A percentile compares a stretch with the other conserved stretches of the same genome.
These are phyloP conservation scores for Trachymyrmex cornetzi DNA, from an alignment of 1,140 invertebrate genomes.

Conservation along the genomic window DNA sequence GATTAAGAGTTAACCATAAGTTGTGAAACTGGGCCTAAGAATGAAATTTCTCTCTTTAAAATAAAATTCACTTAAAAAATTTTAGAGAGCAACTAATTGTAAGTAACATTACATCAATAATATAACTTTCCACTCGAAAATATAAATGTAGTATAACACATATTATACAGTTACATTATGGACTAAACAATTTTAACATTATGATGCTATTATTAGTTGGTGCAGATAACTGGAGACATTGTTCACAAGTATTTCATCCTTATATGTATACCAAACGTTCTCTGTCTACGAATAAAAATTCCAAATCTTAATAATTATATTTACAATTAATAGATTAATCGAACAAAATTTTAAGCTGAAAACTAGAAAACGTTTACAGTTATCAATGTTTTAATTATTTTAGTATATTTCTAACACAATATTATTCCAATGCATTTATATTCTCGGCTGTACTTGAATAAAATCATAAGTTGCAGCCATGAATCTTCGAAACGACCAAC, in stretches of 20 bases:
- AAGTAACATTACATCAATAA: no score
- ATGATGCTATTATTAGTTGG: no score
- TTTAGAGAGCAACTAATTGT: no score
- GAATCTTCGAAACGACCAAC: constrained; percentile 50
- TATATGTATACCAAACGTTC: background rate
- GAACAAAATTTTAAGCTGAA: background rate
- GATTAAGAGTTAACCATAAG: no score
- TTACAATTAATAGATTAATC: background rate
- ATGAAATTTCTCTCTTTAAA: no score
- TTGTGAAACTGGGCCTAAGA: no score
- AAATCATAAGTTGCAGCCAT: constrained; percentile 44
- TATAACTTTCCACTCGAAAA: no score
- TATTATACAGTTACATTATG: no score
- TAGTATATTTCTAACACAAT: background rate
- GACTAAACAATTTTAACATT: no score
- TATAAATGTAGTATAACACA: no score
- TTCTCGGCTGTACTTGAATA: background rate
- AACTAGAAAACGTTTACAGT: background rate
- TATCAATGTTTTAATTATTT: background rate
- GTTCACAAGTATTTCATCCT: background rate
- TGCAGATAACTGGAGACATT: no score
- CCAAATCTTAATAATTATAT: background rate
- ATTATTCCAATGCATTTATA: constrained; percentile 28
- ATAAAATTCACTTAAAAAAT: no score
- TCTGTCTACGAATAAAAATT: background rate